Evolutionary conservation across 2,113 vertebrate genomes (phyloP), one percentile per base, ranked within the genome.

Genomic region (Tragelaphus buxtoni): DNA sequence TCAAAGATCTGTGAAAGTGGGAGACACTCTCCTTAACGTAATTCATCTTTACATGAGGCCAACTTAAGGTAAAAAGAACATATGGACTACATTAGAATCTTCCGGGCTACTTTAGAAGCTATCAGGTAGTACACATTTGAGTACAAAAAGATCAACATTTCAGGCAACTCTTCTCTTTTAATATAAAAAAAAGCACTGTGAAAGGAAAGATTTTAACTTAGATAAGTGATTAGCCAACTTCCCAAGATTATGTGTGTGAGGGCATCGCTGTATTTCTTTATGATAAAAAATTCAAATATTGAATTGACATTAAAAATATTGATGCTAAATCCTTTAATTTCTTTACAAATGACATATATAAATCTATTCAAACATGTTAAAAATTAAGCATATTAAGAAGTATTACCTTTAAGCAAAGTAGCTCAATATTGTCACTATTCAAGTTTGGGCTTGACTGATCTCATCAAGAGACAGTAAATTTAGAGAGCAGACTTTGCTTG

Each of bases 401-500:
- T 8, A 56, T 9, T 42, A 32, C 18, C 94, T 94, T 0, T 84
- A 39, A 84, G 85, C 13, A 79, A 92, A 85, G 20, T 76, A 24
- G 32, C 0, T 4, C 55, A 95, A 35, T 45, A 83, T 20, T 85
- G 65, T 51, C 60, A 93, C 18, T 84, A 69, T 55, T 85, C 94
- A 88, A 86, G 45, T 47, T 24, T 86, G 72, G 13, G 32, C 30
- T 87, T 81, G 16, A 2, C 30, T 97, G 87, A 22, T 32, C 61
- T 94, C 39, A 83, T 45, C 93, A 97, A 55, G 47, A 97, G 47
- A 35, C 30, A 91, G 35, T 16, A 61, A 96, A 56, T 72, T 63
- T 17, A 88, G 39, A 94, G 16, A 88, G 69, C 1, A 88, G 13
- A 18, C 12, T 89, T 81, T 39, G 80, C 87, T 11, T 39, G 7